Conservation (phyloP, 1,140 invertebrate genomes). For the Dreissena rostriformis region DNA sequence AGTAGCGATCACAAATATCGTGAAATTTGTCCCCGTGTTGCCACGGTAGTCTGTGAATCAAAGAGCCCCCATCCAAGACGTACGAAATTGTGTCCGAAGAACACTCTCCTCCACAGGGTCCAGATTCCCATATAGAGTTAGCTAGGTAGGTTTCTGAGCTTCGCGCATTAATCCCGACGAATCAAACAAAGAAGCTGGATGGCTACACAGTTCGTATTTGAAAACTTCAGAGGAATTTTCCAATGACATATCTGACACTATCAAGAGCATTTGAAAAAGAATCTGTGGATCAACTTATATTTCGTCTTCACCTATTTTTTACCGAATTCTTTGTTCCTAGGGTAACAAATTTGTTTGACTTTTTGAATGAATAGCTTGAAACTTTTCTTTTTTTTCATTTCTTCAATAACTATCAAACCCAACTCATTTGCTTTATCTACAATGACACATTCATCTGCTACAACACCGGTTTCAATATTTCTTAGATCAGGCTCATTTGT, state of each 20-base stretch:
- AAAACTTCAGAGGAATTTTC: conserved; percentile 13
- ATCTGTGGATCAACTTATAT: conserved; percentile 10
- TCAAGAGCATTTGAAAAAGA: not conserved
- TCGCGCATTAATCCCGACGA: not conserved
- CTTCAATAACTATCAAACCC: not conserved
- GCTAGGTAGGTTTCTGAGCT: not conserved
- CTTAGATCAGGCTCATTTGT: not conserved
- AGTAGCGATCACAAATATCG: not conserved
- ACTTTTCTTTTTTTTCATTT: not conserved
- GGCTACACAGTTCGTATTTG: conserved; percentile 27
- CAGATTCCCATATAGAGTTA: not conserved
- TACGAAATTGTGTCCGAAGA: too few relatives aligned
- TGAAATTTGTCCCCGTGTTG: not conserved
- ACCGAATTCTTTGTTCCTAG: not conserved
- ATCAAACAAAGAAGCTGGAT: not conserved
- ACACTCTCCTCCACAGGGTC: not conserved
- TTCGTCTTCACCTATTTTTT: conserved; percentile 1
- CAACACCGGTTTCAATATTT: not conserved
- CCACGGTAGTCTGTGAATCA: conserved; percentile 12
- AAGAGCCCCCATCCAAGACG: conserved; percentile 19
- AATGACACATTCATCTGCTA: conserved; percentile 2
- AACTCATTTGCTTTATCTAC: not conserved
- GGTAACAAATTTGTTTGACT: not conserved
- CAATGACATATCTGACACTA: not conserved
- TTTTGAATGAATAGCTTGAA: conserved; percentile 9